Conservation (phyloP, 1,140 invertebrate genomes). For the Coboldia fuscipes region DNA sequence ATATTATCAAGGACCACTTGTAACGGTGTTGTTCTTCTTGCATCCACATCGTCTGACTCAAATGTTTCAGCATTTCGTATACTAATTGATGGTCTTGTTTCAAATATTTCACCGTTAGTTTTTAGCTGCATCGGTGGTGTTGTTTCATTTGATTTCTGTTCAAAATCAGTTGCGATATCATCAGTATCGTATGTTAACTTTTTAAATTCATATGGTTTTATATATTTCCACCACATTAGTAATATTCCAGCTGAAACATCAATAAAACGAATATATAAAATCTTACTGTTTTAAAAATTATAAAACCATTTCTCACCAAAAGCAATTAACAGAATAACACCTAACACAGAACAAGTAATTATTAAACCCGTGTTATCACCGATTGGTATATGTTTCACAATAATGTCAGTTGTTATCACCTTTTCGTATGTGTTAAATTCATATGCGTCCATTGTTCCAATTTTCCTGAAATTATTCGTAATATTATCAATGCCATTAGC, state of each 20-base stretch:
- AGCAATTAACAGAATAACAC: too few species aligned
- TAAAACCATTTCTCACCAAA: not conserved
- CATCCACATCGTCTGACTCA: not conserved
- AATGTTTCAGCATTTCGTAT: not conserved
- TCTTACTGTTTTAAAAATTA: conserved; percentile 1
- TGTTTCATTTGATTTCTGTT: not conserved
- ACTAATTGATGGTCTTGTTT: not conserved
- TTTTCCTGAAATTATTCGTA: too few species aligned
- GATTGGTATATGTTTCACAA: not conserved
- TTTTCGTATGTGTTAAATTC: too few species aligned
- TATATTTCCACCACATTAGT: not conserved
- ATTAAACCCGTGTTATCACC: not conserved
- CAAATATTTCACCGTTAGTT: not conserved
- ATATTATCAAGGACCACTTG: not conserved
- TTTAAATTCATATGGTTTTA: not conserved
- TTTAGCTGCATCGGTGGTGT: not conserved
- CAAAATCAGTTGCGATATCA: not conserved
- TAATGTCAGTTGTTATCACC: not conserved
- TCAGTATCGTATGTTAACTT: not conserved
- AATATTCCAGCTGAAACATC: not conserved
- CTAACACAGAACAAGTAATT: too few species aligned
- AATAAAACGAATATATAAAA: conserved; percentile 2
- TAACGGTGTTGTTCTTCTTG: not conserved
- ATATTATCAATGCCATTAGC: too few species aligned
- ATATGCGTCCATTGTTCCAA: too few species aligned